These are phyloP conservation scores for Mythimna pallens DNA, from an alignment of 2,888 invertebrate genomes.

Conservation along the genomic window DNA sequence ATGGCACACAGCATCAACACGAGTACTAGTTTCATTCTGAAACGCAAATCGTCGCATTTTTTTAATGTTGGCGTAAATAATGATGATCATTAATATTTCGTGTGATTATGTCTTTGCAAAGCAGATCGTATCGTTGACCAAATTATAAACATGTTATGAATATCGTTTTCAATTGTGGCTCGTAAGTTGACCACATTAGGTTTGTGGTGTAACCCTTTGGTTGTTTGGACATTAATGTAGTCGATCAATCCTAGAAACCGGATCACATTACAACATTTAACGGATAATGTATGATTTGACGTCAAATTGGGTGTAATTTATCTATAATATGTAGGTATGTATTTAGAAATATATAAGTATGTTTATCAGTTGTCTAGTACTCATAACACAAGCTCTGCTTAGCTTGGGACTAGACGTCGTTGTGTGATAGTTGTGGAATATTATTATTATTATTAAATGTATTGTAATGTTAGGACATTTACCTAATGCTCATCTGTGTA, in stretches of 20 bases:
- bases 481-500: not conserved
- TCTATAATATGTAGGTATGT: too few species aligned
- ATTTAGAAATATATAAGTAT: too few species aligned
- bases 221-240: constrained; percentile 4
- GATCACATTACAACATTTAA: not conserved
- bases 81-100: constrained; percentile 42
- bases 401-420: too few species aligned
- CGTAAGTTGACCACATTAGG: constrained; percentile 13
- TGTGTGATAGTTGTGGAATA: too few species aligned
- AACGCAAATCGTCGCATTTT: constrained; percentile 55
- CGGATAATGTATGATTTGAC: constrained; percentile 5
- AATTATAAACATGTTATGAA: constrained; percentile 49
- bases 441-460: too few species aligned
- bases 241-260: not conserved
- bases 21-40: constrained; percentile 81
- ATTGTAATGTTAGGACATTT: not conserved
- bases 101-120: constrained; percentile 34
- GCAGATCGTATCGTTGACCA: constrained; percentile 49
- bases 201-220: not conserved
- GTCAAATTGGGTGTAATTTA: too few species aligned
- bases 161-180: constrained; percentile 10
- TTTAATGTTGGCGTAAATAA: constrained; percentile 52
- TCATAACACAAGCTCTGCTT: too few species aligned
- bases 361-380: too few species aligned
- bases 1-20: constrained; percentile 76